Evolutionary conservation across 1,140 invertebrate genomes (phyloP), one percentile per base, ranked within the genome.

Genomic region (Homarus americanus): DNA sequence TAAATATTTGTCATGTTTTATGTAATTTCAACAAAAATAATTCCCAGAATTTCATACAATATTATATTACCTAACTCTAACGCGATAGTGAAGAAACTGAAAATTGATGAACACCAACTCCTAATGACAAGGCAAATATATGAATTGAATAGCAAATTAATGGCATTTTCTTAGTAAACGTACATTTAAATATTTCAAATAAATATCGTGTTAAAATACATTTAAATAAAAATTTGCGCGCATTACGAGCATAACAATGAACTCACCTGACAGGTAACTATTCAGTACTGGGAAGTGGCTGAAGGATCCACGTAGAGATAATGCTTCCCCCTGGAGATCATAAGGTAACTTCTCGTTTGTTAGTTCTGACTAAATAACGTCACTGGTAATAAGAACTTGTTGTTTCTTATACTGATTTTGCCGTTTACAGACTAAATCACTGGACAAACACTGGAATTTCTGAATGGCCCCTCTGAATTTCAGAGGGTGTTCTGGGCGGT

Each of bases 391-490:
- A 36, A 20, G 32, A 17, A 36, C 32, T 63, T 63, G 32, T 36
- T 24, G 32, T 32, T 32, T 69, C 24, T 69, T 82, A n/a, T 53
- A 63, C 20, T 34, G 41, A 63, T 82, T 34, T 63, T 63, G 2
- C 28, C 63, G 58, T 17, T 63, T 32, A 80, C 38, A 82, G 79
- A 63, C 15, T 82, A 82, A 58, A 24, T 63, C 79, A 82, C 79
- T 63, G 49, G 49, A 38, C 79, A 82, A 82, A 82, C 79, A 82
- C 79, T 82, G 49, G 28, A 63, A 15, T 82, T 82, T 63, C 49
- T 63, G 1, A 53, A 53, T 20, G 63, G 79, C 49, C 49, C n/a
- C 78, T 58, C 63, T 63, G n/a, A 63, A 63, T 5, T 82, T 36
- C 32, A 20, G 79, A n/a, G 49, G 44, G 28, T 34, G n/a, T 63